These are phyloP conservation scores for Hippocampus comes DNA, from an alignment of 2,113 vertebrate genomes.

Conservation along the genomic window DNA sequence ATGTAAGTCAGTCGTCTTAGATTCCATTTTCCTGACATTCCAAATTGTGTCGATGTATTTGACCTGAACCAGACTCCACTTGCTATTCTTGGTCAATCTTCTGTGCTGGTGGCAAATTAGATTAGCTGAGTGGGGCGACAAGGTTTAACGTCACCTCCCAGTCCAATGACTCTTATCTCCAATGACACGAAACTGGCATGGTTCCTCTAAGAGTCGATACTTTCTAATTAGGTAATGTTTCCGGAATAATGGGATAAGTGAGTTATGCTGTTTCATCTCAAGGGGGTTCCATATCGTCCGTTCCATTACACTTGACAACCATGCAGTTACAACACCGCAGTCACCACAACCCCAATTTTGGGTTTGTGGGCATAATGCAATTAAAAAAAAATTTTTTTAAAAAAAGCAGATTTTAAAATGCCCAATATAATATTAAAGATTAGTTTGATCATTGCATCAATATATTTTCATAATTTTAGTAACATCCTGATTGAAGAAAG, in stretches of 20 bases:
- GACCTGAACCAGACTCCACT: background rate
- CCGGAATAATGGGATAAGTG: background rate
- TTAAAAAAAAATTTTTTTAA: too few relatives aligned
- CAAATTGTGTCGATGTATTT: background rate
- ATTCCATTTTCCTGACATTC: background rate
- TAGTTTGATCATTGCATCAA: too few relatives aligned
- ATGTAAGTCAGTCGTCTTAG: background rate
- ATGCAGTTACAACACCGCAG: background rate
- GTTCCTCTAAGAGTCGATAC: constrained; percentile 1
- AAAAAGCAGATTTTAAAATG: too few relatives aligned
- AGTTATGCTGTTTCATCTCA: background rate
- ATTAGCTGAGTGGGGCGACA: background rate
- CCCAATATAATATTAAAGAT: too few relatives aligned
- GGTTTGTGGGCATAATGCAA: background rate
- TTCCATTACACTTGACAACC: constrained; percentile 3
- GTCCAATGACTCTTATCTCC: background rate
- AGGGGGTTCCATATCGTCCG: background rate
- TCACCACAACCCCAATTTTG: background rate
- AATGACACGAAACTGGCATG: constrained; percentile 1
- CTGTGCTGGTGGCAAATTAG: background rate
- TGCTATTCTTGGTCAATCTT: background rate
- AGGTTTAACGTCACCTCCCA: background rate
- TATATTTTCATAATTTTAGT: too few relatives aligned
- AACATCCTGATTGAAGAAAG: too few relatives aligned
- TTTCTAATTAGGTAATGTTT: constrained; percentile 1